A percentile compares a stretch with the other conserved stretches of the same genome.
Evolutionary conservation across 1,140 invertebrate species (phyloP).

Genomic region (Zaprionus vittiger): DNA sequence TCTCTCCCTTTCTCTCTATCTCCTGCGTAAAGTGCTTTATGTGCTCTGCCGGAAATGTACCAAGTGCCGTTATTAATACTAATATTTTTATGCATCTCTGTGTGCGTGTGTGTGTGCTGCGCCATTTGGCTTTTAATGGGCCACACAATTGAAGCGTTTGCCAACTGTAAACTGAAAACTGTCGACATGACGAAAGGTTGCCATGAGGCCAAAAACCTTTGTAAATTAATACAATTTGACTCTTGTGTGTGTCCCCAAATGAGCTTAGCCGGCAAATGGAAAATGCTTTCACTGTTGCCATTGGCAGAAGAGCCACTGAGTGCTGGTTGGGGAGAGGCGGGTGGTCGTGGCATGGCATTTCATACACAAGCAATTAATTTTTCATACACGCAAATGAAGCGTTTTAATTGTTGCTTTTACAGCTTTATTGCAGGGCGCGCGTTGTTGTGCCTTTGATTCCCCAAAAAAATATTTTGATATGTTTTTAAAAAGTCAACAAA

Average conservation of each 20-base stretch:
- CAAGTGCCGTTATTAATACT: conserved; percentile 72
- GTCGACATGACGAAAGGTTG: conserved; percentile 44
- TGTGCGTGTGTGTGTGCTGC: conserved; percentile 41
- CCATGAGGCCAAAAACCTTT: conserved; percentile 21
- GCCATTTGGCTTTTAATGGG: conserved; percentile 69
- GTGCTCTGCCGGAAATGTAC: conserved; percentile 50
- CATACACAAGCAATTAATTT: conserved; percentile 8
- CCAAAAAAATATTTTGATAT: too few relatives aligned
- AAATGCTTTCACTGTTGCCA: conserved; percentile 9
- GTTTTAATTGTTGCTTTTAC: background rate
- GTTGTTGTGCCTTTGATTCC: background rate
- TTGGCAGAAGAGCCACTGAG: background rate
- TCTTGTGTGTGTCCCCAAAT: conserved; percentile 14
- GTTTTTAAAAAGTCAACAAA: too few relatives aligned
- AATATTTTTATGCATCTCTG: conserved; percentile 54
- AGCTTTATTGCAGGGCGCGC: background rate
- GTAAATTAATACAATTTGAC: conserved; percentile 47
- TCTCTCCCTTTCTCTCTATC: background rate
- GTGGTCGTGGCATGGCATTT: background rate
- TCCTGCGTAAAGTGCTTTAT: conserved; percentile 55
- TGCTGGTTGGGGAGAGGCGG: too few relatives aligned
- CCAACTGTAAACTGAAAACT: conserved; percentile 34
- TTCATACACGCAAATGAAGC: background rate
- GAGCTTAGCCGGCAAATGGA: conserved; percentile 16
- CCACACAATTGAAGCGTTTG: conserved; percentile 49